Evolutionary conservation across 1,140 invertebrate genomes (phyloP), one percentile per base, ranked within the genome.

Genomic region (Arctopsyche grandis): DNA sequence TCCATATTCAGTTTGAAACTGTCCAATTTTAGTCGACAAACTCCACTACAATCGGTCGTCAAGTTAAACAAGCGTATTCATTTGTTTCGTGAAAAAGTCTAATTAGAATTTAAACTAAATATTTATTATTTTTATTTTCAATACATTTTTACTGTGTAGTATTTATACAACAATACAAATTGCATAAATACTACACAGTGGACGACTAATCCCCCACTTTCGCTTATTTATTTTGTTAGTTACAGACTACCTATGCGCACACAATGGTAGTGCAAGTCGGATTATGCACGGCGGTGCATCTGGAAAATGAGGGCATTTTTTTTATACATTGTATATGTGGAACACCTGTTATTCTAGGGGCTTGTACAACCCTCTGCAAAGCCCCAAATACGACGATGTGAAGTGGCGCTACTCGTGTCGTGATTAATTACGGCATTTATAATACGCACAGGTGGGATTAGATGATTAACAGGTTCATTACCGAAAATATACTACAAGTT

Each of bases 291-390:
- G 24, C 56, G n/a, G 52, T 12, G 71, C 44, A 74, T 29, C n/a
- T 56, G 71, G 9, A 74, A 56, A 74, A 74, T 22, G 48, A 24
- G 71, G 71, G 46, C 46, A 29, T 21, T 74, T 52, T 74, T 74
- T 74, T 66, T 74, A 7, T 56, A 3, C 43, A 58, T 58, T 22
- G 19, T 24, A 19, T 22, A 26, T 24, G 22, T 21, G 48, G n/a
- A 74, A 74, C 71, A 74, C 71, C 71, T 74, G 71, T 46, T 74
- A 74, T 74, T 38, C 12, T 22, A 29, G 71, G 71, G 48, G 12
- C 22, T 22, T 10, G n/a, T 22, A 74, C 24, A 26, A 24, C 63
- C 63, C 63, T 26, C 21, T 66, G 22, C 22, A 66, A 26, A 21
- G 29, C 29, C 29, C 29, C 7, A 38, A 38, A 38, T 38, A 38